Evolutionary conservation across 1,140 invertebrate genomes (phyloP).

Genomic region (Ostrea denselamellosa): DNA sequence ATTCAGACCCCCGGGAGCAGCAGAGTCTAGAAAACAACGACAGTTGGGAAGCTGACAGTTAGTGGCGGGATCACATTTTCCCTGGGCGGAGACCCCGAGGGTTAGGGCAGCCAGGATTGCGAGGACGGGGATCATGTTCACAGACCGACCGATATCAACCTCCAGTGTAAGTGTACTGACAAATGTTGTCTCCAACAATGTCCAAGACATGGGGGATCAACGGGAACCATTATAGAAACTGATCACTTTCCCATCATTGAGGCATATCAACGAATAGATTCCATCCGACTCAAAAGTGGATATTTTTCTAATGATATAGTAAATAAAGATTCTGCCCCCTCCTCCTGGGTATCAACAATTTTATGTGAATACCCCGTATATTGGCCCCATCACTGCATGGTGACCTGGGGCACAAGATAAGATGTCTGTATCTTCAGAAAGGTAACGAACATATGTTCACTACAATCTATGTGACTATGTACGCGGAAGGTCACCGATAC

Average conservation of each 20-base stretch:
- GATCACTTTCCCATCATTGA: too few species aligned
- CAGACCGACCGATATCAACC: neutral
- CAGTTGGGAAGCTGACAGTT: constrained; percentile 80
- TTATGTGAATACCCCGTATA: neutral
- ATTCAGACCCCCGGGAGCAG: constrained; percentile 73
- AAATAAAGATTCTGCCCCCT: too few species aligned
- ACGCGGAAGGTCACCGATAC: too few species aligned
- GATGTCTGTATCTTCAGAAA: neutral
- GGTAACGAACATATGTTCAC: too few species aligned
- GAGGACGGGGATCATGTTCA: neutral
- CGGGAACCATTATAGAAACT: neutral
- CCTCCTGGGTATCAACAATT: neutral
- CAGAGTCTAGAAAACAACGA: constrained; percentile 57
- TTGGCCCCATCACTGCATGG: neutral
- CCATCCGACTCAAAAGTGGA: too few species aligned
- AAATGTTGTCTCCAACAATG: neutral
- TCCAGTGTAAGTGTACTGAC: neutral
- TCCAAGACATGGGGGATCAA: neutral
- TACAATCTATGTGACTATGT: too few species aligned
- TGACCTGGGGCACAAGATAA: neutral
- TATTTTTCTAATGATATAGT: too few species aligned
- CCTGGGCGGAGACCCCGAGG: neutral
- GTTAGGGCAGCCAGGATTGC: neutral
- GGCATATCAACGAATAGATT: too few species aligned
- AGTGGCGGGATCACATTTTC: neutral